Evolutionary conservation across 2,888 invertebrate species (phyloP), one percentile per base, ranked within the genome.

Genomic region (Parnassius smintheus): DNA sequence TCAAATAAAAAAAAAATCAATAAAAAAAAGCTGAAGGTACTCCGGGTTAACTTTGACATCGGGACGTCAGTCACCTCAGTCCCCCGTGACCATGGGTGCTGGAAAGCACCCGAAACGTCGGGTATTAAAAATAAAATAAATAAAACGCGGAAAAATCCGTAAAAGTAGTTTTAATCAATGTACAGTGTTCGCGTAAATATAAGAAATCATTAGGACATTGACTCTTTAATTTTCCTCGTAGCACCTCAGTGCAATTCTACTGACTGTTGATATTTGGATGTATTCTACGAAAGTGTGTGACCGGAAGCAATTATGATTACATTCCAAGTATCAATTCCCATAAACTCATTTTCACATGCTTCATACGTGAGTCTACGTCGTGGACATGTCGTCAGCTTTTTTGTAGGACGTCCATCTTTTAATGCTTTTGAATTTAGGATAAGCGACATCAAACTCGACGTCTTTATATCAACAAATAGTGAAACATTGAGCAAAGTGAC

Each of bases 281-380:
- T 74, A 73, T 83, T 81, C 83, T 70, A 56, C 65, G 72, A 72
- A 74, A 69, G 71, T 78, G 77, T 85, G 84, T 84, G 85, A 85
- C 87, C 87, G 88, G 88, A 88, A 88, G 78, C 82, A 75, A 81
- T 84, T 80, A 81, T 80, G 70, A 78, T 79, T 77, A 78, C 75
- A 79, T 87, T 86, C 86, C 74, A 69, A 72, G 84, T 84, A 85
- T 75, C 76, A 77, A 79, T 78, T 75, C 77, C 76, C 75, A 82
- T 82, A 79, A 81, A 78, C 74, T 71, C 78, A 83, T 85, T 86
- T 84, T 87, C 83, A 83, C 84, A 86, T 80, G 80, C 70, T 57
- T 68, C 68, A 75, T 82, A 85, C 86, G 85, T 87, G 85, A 81
- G 77, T 72, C 74, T 76, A 77, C 77, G 79, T 74, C 71, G 72